phyloP scores from a whole-genome alignment of 2,797 vertebrate genomes.

The Chloroceryle inda region DNA sequence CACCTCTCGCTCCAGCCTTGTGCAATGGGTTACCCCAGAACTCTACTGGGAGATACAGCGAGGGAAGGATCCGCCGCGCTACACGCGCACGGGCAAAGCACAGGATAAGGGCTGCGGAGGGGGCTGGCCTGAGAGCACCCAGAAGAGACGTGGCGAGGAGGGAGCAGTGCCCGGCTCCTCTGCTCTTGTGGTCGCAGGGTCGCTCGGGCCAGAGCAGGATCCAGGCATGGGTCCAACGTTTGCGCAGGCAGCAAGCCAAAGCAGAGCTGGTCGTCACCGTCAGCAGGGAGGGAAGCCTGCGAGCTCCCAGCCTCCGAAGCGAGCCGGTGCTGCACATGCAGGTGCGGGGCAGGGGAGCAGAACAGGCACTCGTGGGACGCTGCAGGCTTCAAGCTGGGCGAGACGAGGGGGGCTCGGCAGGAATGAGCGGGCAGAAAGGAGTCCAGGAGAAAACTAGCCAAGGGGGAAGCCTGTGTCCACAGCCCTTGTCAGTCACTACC shows the following conservation, averaged over 20 bases:
- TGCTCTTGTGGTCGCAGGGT: background rate
- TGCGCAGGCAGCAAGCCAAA: conserved; percentile 67
- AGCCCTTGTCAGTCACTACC: conserved; percentile 66
- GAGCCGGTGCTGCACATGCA: conserved; percentile 72
- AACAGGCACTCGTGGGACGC: conserved; percentile 39
- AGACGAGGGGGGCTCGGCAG: conserved; percentile 28
- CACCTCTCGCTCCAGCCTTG: conserved; percentile 47
- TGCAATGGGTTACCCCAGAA: conserved; percentile 31
- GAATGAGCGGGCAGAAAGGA: background rate
- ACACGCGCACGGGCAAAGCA: conserved; percentile 48
- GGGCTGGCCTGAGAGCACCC: conserved; percentile 54
- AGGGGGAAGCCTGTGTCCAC: conserved; percentile 57
- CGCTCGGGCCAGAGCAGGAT: conserved; percentile 17
- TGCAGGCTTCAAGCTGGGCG: conserved; percentile 57
- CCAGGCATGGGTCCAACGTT: conserved; percentile 9
- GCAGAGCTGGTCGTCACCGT: background rate
- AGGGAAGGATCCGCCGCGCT: conserved; percentile 37
- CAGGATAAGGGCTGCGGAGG: background rate
- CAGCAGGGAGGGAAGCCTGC: background rate
- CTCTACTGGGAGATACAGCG: background rate
- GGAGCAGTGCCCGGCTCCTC: conserved; percentile 2
- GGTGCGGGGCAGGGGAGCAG: conserved; percentile 7
- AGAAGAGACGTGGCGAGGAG: background rate
- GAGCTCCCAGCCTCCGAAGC: background rate
- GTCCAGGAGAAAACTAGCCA: conserved; percentile 57